Conservation (phyloP, 2,113 vertebrate genomes). For the Synchiropus splendidus region DNA sequence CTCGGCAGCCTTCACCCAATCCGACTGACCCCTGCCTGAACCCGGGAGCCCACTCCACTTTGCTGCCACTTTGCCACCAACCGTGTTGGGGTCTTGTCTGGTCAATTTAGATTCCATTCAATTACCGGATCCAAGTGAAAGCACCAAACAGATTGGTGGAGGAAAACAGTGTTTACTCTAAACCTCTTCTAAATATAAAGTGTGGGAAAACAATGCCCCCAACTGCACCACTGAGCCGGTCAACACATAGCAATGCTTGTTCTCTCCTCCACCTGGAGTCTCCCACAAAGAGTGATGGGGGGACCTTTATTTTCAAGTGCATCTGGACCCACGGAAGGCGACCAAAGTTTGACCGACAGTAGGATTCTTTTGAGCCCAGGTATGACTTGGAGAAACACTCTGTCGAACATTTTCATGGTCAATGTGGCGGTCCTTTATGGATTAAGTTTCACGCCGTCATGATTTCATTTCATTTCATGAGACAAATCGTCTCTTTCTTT, state of each 20-base stretch:
- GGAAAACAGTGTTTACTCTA: conserved; percentile 21
- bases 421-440: too few species aligned
- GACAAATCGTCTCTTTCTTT: too few species aligned
- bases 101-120: conserved; percentile 46
- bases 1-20: not conserved
- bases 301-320: not conserved
- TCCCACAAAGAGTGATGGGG: not conserved
- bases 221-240: conserved; percentile 16
- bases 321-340: too few species aligned
- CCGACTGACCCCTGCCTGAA: conserved; percentile 46
- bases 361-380: too few species aligned
- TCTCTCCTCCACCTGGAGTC: conserved; percentile 3
- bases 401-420: too few species aligned
- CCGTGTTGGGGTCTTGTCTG: conserved; percentile 37
- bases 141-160: conserved; percentile 4
- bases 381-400: too few species aligned
- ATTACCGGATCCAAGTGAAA: conserved; percentile 23
- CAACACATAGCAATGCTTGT: conserved; percentile 5
- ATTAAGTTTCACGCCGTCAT: too few species aligned
- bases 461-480: too few species aligned
- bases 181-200: conserved; percentile 33
- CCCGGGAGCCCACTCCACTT: conserved; percentile 40
- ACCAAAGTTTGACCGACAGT: too few species aligned
- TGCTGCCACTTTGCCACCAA: conserved; percentile 43
- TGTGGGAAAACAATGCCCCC: conserved; percentile 27